Evolutionary conservation across 2,888 invertebrate genomes (phyloP).

Genomic region (Drosophila neotestacea): DNA sequence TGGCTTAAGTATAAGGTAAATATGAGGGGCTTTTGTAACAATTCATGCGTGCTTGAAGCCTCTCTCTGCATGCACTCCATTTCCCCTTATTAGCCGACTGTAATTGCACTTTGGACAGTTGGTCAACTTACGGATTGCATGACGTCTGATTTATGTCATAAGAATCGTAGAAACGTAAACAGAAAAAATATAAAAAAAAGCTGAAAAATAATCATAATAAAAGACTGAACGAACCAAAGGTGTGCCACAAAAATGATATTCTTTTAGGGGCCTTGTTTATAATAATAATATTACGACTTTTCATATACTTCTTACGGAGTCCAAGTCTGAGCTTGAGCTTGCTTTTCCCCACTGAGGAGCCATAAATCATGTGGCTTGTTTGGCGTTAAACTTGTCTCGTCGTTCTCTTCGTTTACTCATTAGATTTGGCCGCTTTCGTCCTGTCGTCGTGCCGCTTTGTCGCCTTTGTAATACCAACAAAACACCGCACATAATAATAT

Average conservation of each 20-base stretch:
- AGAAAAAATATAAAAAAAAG: constrained; percentile 14
- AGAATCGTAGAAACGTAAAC: constrained; percentile 57
- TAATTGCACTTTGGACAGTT: constrained; percentile 39
- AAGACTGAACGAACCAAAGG: constrained; percentile 48
- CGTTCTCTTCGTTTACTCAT: constrained; percentile 63
- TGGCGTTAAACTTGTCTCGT: constrained; percentile 43
- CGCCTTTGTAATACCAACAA: constrained; percentile 48
- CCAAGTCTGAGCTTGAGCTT: constrained; percentile 3
- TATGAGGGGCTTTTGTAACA: background rate
- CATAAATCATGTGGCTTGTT: constrained; percentile 74
- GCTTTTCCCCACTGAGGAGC: constrained; percentile 17
- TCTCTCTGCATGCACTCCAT: constrained; percentile 27
- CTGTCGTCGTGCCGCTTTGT: constrained; percentile 43
- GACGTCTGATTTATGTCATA: constrained; percentile 65
- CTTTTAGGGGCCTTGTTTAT: constrained; percentile 49
- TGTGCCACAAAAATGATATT: constrained; percentile 64
- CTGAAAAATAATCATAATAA: constrained; percentile 69
- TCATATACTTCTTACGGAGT: constrained; percentile 16
- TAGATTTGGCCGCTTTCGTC: constrained; percentile 59
- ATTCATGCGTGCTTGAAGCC: constrained; percentile 10
- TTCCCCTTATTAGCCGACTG: constrained; percentile 12
- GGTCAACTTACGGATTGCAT: constrained; percentile 45
- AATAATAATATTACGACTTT: constrained; percentile 45
- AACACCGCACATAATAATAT: constrained; percentile 71
- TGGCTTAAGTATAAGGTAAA: constrained; percentile 16